Evolutionary conservation across 1,140 invertebrate genomes (phyloP).

Genomic region (Trichonephila inaurata): DNA sequence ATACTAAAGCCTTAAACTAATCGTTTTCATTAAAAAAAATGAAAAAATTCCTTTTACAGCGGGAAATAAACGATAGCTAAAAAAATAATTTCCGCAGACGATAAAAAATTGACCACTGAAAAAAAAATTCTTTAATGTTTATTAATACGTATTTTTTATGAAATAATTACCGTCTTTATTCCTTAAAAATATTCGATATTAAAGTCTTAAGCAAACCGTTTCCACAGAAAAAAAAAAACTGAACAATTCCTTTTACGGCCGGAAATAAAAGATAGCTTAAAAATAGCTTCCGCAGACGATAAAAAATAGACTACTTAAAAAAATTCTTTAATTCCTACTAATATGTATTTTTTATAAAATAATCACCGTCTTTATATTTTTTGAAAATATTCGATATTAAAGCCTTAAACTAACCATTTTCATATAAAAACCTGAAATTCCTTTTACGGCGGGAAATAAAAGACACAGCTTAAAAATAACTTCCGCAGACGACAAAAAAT

Average conservation of each 20-base stretch:
- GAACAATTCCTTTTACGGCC: neutral
- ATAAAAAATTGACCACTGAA: too few relatives aligned
- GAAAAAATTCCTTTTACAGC: neutral
- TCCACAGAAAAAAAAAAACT: neutral
- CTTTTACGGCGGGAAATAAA: neutral
- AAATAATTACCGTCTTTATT: too few relatives aligned
- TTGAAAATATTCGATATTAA: too few relatives aligned
- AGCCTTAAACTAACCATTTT: neutral
- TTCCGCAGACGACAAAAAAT: constrained; percentile 45
- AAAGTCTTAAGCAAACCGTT: neutral
- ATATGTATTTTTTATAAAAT: too few relatives aligned
- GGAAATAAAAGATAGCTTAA: neutral
- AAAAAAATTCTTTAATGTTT: too few relatives aligned
- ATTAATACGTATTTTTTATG: too few relatives aligned
- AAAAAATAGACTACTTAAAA: too few relatives aligned
- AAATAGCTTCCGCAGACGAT: too few relatives aligned
- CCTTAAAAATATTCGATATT: too few relatives aligned
- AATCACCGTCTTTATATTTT: too few relatives aligned
- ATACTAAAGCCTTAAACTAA: too few relatives aligned
- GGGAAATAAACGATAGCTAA: neutral
- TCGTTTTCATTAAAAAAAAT: neutral
- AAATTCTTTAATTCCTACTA: too few relatives aligned
- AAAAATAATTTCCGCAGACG: neutral
- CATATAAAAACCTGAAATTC: neutral
- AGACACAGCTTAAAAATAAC: neutral